Conservation (phyloP, 2,888 invertebrate species). For the Incurvaria masculella region DNA sequence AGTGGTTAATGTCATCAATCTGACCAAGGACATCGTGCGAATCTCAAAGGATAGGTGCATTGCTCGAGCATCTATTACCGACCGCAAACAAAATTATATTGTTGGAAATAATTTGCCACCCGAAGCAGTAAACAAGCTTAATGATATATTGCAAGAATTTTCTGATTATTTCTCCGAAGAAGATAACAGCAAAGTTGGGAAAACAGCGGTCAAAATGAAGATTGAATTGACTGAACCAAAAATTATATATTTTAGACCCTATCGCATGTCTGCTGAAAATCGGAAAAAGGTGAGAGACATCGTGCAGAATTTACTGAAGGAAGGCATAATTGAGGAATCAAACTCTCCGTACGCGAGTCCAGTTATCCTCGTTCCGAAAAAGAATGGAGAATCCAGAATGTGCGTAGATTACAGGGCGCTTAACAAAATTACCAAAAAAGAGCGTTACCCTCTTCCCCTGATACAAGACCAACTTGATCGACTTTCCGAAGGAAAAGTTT, state of each 20-base stretch:
- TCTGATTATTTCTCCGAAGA: constrained; percentile 4
- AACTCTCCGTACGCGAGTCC: constrained; percentile 17
- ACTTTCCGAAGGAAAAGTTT: constrained; percentile 6
- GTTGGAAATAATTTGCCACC: background rate
- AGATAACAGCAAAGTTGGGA: constrained; percentile 1
- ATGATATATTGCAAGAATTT: background rate
- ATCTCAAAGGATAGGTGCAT: background rate
- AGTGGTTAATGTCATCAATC: constrained; percentile 1
- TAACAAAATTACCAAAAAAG: constrained; percentile 13
- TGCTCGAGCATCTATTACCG: background rate
- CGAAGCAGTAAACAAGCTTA: background rate
- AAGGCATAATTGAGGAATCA: constrained; percentile 14
- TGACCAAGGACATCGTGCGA: background rate
- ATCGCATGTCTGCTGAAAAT: constrained; percentile 16
- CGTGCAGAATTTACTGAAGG: constrained; percentile 12
- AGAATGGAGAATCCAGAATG: constrained; percentile 14
- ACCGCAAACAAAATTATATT: background rate
- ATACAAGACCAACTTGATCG: constrained; percentile 15
- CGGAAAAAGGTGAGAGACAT: constrained; percentile 14
- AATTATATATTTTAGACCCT: constrained; percentile 15
- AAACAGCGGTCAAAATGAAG: constrained; percentile 3
- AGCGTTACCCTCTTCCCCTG: constrained; percentile 16
- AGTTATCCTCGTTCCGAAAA: constrained; percentile 16
- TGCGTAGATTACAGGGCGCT: constrained; percentile 17
- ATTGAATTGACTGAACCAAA: constrained; percentile 8